These are phyloP conservation scores for Oxystoma pomonae DNA, from an alignment of 2,888 invertebrate genomes.

Conservation along the genomic window DNA sequence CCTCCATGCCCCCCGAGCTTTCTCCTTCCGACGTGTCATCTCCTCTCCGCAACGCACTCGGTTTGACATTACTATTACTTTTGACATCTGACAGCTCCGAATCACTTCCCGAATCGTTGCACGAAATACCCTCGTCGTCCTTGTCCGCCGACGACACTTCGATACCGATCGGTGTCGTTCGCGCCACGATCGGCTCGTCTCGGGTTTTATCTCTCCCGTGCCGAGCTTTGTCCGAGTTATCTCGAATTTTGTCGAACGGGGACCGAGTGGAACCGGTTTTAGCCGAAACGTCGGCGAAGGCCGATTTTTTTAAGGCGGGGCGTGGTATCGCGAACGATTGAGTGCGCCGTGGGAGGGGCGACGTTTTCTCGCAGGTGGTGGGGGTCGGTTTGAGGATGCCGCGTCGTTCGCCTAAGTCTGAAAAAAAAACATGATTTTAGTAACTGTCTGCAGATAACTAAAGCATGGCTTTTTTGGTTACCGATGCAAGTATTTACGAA, in stretches of 20 bases:
- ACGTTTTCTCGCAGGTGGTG: conserved; percentile 1
- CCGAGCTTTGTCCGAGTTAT: conserved; percentile 30
- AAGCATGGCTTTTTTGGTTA: too few relatives aligned
- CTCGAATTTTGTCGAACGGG: conserved; percentile 4
- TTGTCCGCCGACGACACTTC: conserved; percentile 26
- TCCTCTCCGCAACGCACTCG: conserved; percentile 15
- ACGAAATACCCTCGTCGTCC: conserved; percentile 46
- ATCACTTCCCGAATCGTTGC: conserved; percentile 43
- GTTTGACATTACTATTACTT: conserved; percentile 2
- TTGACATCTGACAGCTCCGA: conserved; percentile 31
- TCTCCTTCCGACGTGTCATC: conserved; percentile 53
- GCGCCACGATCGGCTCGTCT: conserved; percentile 17
- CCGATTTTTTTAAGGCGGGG: conserved; percentile 29
- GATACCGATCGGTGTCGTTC: conserved; percentile 13
- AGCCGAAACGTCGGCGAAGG: conserved; percentile 16
- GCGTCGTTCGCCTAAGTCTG: conserved; percentile 28
- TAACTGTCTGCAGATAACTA: too few relatives aligned
- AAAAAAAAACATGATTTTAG: too few relatives aligned
- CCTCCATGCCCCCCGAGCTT: conserved; percentile 62
- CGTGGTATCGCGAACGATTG: conserved; percentile 26
- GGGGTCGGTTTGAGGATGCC: conserved; percentile 26
- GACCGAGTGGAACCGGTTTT: conserved; percentile 13
- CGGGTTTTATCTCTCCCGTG: conserved; percentile 6
- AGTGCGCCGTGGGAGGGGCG: conserved; percentile 15
- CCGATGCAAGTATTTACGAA: too few relatives aligned